phyloP scores from a whole-genome alignment of 2,888 invertebrate species.

The Melanchra persicariae region DNA sequence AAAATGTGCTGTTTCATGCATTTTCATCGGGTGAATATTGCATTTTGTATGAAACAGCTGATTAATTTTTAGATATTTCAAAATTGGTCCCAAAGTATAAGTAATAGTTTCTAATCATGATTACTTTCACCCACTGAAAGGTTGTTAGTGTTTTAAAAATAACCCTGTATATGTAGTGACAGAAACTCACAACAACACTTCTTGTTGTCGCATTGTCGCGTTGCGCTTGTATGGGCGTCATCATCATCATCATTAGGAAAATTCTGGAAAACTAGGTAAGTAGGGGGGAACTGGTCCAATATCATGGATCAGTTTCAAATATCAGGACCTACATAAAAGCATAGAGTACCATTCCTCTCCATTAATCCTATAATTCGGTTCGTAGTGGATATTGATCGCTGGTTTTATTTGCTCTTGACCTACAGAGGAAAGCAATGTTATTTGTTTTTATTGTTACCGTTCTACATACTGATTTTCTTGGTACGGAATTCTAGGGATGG shows the following conservation, averaged over 20 bases:
- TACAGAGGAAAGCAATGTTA: neutral
- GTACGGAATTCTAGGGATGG: neutral
- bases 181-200: too few species aligned
- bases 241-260: too few species aligned
- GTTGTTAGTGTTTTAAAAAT: too few species aligned
- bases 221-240: too few species aligned
- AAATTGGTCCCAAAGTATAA: too few species aligned
- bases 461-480: neutral
- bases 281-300: neutral
- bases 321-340: neutral
- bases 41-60: too few species aligned
- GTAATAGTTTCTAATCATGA: too few species aligned
- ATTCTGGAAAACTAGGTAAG: neutral
- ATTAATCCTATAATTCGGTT: slow-evolving; percentile 26
- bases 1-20: too few species aligned
- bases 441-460: slow-evolving; percentile 1
- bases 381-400: slow-evolving; percentile 15
- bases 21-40: too few species aligned
- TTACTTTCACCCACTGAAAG: too few species aligned
- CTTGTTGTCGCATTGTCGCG: neutral
- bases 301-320: slow-evolving; percentile 8
- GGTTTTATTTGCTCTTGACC: slow-evolving; percentile 27
- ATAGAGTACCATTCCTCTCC: slow-evolving; percentile 9
- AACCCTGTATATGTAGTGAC: too few species aligned
- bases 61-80: too few species aligned